Evolutionary conservation across 2,888 invertebrate genomes (phyloP).

Genomic region (Charanyca ferruginea): DNA sequence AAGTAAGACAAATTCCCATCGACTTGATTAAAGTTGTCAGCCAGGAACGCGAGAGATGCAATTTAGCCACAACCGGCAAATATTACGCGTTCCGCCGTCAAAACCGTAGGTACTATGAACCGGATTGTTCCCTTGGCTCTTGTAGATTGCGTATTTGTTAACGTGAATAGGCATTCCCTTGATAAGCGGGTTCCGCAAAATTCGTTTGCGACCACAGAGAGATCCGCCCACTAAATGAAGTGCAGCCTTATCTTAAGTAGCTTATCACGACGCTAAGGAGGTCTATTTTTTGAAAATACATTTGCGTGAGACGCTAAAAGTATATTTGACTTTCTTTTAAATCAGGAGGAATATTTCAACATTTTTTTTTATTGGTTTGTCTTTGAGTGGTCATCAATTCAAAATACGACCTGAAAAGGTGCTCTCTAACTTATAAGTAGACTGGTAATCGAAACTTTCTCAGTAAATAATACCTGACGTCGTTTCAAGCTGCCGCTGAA

Average conservation of each 20-base stretch:
- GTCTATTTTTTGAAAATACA: conserved; percentile 34
- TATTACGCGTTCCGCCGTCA: conserved; percentile 62
- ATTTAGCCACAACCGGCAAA: conserved; percentile 75
- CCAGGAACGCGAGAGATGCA: conserved; percentile 79
- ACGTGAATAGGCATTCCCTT: conserved; percentile 55
- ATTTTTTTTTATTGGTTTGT: background rate
- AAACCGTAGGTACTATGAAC: conserved; percentile 49
- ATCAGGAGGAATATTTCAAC: conserved; percentile 4
- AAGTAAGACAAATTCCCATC: conserved; percentile 87
- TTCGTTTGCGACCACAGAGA: conserved; percentile 46
- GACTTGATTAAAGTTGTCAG: conserved; percentile 88
- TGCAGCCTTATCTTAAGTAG: conserved; percentile 50
- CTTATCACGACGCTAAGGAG: conserved; percentile 42
- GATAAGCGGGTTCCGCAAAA: conserved; percentile 46
- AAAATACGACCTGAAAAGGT: background rate
- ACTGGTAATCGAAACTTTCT: conserved; percentile 52
- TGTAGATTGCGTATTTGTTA: conserved; percentile 63
- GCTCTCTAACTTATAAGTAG: conserved; percentile 13
- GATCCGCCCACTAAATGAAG: conserved; percentile 49
- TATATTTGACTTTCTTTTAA: background rate
- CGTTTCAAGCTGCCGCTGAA: conserved; percentile 65
- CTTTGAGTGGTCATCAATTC: conserved; percentile 2
- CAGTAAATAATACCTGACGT: conserved; percentile 66
- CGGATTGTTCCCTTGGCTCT: conserved; percentile 55
- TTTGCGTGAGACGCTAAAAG: conserved; percentile 30